A percentile compares a stretch with the other conserved stretches of the same genome.
These are phyloP conservation scores for Harmothoe impar DNA, from an alignment of 2,888 invertebrate genomes.

Conservation along the genomic window DNA sequence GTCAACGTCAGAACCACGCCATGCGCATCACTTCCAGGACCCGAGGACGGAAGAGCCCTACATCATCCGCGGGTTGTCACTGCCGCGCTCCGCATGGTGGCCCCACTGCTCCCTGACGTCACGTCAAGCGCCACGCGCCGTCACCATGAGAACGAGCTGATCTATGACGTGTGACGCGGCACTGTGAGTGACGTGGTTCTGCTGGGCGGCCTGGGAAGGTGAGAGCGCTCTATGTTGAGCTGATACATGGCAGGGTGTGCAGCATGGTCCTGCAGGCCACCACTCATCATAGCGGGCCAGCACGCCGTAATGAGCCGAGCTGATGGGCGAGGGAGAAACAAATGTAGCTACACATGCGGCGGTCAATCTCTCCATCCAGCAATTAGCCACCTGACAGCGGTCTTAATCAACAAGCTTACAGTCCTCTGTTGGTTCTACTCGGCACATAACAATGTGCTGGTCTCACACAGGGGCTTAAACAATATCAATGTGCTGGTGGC, in stretches of 20 bases:
- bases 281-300: background rate
- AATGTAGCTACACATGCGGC: slow-evolving; percentile 2
- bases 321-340: background rate
- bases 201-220: background rate
- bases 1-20: no score
- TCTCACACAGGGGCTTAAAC: no score
- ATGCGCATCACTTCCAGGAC: background rate
- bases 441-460: no score
- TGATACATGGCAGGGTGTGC: background rate
- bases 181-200: slow-evolving; percentile 10
- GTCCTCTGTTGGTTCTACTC: no score
- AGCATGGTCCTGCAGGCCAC: background rate
- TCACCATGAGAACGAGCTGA: slow-evolving; percentile 17
- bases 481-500: no score
- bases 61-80: slow-evolving; percentile 1
- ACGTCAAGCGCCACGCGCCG: background rate
- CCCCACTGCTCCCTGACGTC: slow-evolving; percentile 15
- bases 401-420: background rate
- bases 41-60: background rate
- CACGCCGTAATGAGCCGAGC: background rate
- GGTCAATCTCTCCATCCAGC: background rate
- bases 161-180: background rate
- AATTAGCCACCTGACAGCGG: background rate
- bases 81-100: background rate
- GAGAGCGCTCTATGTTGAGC: background rate